Base-by-base conservation (phyloP, 2,797 vertebrate species). In the Rhinatrema bivittatum region DNA sequence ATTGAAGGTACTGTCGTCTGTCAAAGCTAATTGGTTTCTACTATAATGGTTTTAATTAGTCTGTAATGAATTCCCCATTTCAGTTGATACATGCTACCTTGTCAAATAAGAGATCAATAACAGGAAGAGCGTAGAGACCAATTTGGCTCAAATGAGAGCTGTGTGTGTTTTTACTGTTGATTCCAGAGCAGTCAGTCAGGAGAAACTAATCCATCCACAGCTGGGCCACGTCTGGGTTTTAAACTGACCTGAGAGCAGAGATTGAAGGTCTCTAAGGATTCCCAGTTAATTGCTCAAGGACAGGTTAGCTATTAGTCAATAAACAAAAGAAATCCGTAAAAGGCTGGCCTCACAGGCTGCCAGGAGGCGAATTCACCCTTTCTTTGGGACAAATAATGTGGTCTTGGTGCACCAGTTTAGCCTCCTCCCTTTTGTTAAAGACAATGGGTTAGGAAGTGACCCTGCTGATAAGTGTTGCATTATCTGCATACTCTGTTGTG, bases 231-330 rank as follows among this genome's bases (percentile, higher is more conserved):
- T 59, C 32, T 28, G 26, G 20, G 3, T 37, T 50, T 14, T 44
- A 26, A 38, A 39, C 31, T 25, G 29, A 15, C 26, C 39, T 20
- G 56, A 38, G 37, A 47, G 62, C 58, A 66, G 47, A 66, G 47
- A 53, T 24, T 52, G 41, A 25, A 32, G 61, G 57, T 32, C 16
- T 39, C 47, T 28, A 25, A 36, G 35, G 36, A 42, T 27, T 40
- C 4, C 14, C 37, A 21, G 18, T n/a, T 40, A 37, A 32, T 10
- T 37, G 38, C 31, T 56, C 38, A 50, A 47, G 26, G 33, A 29
- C 22, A 54, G 37, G 20, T 41, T 30, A 21, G 3, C 1, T 5
- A 33, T 32, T 3, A 9, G 50, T 51, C 30, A 18, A 24, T 1
- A 4, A 35, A 38, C 31, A 44, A 48, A 46, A 18, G 10, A 7